A percentile compares a stretch with the other conserved stretches of the same genome.
Evolutionary conservation across 2,888 invertebrate genomes (phyloP).

Genomic region (Rhamnusium bicolor): DNA sequence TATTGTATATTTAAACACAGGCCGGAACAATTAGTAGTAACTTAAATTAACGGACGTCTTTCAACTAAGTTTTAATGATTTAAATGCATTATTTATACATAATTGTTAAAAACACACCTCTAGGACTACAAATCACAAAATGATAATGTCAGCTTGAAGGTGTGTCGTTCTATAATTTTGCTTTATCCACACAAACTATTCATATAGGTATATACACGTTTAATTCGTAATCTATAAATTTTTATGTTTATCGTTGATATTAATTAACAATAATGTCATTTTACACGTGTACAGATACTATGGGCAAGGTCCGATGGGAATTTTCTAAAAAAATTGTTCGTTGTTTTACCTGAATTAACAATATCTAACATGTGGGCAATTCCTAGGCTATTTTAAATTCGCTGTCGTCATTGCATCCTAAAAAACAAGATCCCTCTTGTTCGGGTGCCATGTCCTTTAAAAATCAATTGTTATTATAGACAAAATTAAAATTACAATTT

Average conservation of each 20-base stretch:
- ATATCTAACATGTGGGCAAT: too few species aligned
- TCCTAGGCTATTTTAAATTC: too few species aligned
- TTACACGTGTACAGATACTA: neutral
- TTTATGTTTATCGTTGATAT: neutral
- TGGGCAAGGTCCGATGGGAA: too few species aligned
- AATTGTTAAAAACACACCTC: slow-evolving; percentile 15
- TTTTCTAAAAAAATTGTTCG: too few species aligned
- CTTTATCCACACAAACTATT: neutral
- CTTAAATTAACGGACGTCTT: neutral
- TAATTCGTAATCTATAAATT: neutral
- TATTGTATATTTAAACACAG: too few species aligned
- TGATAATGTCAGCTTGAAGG: slow-evolving; percentile 10
- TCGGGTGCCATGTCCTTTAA: too few species aligned
- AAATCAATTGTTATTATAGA: too few species aligned
- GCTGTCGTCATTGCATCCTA: too few species aligned
- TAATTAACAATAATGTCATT: neutral
- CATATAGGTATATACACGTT: neutral
- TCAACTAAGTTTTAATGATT: slow-evolving; percentile 3
- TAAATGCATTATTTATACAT: slow-evolving; percentile 14
- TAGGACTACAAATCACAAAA: slow-evolving; percentile 16
- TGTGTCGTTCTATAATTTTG: slow-evolving; percentile 16
- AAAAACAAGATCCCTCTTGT: too few species aligned
- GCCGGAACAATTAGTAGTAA: neutral
- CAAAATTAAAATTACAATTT: too few species aligned
- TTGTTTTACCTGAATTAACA: too few species aligned